Percentiles rank a stretch among this genome's conserved stretches.
These are phyloP conservation scores for Micrastur ruficollis DNA, from an alignment of 2,797 vertebrate species.

Conservation along the genomic window DNA sequence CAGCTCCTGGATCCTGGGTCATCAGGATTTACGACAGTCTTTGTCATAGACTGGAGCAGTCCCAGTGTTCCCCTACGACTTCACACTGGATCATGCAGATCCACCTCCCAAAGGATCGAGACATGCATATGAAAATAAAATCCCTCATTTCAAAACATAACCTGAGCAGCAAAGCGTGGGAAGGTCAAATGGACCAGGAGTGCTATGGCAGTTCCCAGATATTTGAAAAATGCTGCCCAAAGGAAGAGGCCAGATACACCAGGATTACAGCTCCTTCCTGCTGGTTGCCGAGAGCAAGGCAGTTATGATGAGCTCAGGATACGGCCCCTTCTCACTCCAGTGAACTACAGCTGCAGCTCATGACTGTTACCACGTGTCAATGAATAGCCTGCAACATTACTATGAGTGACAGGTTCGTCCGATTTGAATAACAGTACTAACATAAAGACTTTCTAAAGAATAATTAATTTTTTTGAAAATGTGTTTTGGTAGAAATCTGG, in stretches of 20 bases:
- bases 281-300: background rate
- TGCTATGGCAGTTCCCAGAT: background rate
- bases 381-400: background rate
- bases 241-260: background rate
- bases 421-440: background rate
- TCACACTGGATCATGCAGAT: background rate
- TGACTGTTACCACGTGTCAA: background rate
- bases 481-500: background rate
- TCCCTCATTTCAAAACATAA: background rate
- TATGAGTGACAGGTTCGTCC: background rate
- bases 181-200: background rate
- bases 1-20: background rate
- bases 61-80: background rate
- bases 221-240: background rate
- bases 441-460: background rate
- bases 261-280: background rate
- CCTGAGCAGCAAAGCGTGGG: background rate
- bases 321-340: background rate
- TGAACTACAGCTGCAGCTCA: background rate
- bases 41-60: background rate
- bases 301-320: too few species aligned
- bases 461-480: background rate
- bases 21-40: background rate
- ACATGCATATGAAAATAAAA: background rate
- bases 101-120: background rate